phyloP scores from a whole-genome alignment of 1,140 invertebrate species.

The Micrasema minimum region DNA sequence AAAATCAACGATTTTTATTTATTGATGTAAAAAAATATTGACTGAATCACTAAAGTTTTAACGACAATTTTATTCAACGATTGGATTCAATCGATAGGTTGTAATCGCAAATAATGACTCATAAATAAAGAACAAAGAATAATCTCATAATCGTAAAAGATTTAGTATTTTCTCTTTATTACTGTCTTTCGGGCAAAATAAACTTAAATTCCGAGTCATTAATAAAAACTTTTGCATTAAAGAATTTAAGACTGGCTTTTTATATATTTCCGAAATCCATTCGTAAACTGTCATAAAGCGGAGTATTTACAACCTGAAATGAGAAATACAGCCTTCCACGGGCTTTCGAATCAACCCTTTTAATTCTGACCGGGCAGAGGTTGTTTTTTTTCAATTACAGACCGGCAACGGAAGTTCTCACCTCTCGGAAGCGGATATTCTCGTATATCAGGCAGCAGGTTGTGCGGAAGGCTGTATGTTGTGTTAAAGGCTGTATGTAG shows the following conservation, averaged over 20 bases:
- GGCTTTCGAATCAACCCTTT: conserved; percentile 6
- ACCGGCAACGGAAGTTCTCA: conserved; percentile 17
- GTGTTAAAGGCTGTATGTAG: neutral
- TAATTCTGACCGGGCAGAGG: neutral
- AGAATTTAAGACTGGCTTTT: conserved; percentile 12
- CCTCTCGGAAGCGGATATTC: conserved; percentile 12
- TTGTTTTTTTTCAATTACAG: conserved; percentile 24
- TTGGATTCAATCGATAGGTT: too few species aligned
- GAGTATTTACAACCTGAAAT: conserved; percentile 13
- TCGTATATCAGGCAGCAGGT: neutral
- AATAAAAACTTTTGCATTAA: conserved; percentile 14
- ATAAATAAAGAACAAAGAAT: too few species aligned
- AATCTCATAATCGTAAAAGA: too few species aligned
- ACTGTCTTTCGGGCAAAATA: too few species aligned
- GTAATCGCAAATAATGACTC: too few species aligned
- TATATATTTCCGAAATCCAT: neutral
- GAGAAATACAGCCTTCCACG: neutral
- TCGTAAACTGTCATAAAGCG: conserved; percentile 9
- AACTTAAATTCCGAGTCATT: neutral
- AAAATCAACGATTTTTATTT: too few species aligned
- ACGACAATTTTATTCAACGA: too few species aligned
- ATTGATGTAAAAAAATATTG: too few species aligned
- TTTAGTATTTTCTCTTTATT: too few species aligned
- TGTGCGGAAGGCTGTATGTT: neutral
- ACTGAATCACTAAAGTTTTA: too few species aligned